phyloP scores from a whole-genome alignment of 2,888 invertebrate genomes.

The Cephus pulcher region DNA sequence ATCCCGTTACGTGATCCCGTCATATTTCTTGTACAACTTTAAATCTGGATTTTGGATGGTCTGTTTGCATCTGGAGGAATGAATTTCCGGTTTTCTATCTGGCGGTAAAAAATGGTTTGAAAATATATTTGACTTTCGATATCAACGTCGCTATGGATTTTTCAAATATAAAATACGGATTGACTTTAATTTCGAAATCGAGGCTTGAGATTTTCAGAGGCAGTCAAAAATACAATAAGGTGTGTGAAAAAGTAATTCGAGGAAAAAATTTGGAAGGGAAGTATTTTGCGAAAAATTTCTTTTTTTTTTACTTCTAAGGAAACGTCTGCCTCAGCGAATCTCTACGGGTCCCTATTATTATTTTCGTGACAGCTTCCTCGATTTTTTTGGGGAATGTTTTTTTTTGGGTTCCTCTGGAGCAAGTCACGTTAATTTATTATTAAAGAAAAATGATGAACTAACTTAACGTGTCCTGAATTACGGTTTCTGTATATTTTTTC shows the following conservation, averaged over 20 bases:
- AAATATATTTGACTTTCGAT: no score
- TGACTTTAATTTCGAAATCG: not conserved
- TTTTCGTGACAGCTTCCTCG: not conserved
- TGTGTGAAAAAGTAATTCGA: not conserved
- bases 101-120: no score
- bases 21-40: not conserved
- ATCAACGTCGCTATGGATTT: no score
- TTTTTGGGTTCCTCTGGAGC: not conserved
- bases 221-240: not conserved
- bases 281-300: not conserved
- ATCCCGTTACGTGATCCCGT: not conserved
- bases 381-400: no score
- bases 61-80: rapidly evolving
- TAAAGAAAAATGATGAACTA: not conserved
- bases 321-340: not conserved
- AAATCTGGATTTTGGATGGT: not conserved
- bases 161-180: no score
- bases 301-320: not conserved
- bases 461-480: not conserved
- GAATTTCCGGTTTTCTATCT: no score
- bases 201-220: not conserved
- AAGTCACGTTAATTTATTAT: no score
- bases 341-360: not conserved
- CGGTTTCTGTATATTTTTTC: not conserved
- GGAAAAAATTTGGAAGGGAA: not conserved